Base-by-base conservation (phyloP, 2,888 invertebrate species). In the Drosophila meridiana region DNA sequence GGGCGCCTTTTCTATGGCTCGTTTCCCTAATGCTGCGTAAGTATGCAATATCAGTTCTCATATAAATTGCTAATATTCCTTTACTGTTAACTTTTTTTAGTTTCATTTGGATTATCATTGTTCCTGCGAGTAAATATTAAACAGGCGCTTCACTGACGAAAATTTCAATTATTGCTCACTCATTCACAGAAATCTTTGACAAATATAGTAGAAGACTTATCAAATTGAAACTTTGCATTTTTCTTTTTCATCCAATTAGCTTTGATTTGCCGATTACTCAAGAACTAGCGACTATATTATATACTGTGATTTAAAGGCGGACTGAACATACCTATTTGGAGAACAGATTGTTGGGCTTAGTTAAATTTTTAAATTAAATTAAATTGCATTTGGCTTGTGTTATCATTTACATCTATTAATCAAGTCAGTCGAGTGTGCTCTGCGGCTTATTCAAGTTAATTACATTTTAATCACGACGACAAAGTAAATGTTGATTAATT, bases 1-100 rank as follows among this genome's bases (percentile, higher is more conserved):
- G 95, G 36, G 95, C 96, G 26, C 96, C 96, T 3, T 96, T 96
- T 90, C 89, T 96, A 47, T 94, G 95, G 87, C 94, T 96, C 57
- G 95, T 95, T 11, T 86, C 93, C 13, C 94, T 95, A 28, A 94
- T 96, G 82, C 80, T 94, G 71, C 93, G 96, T 96, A 93, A 47
- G 56, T 53, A 4, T 26, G 1, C 6, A 14, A 5, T 4, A 13
- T 20, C 7, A 0, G 4, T 8, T 28, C 3, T n/a, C 26, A 20
- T 0, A 34, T 4, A 52, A n/a, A 4, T 26, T 4, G 2, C 14
- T n/a, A 43, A 3, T 14, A 8, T 4, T 62, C 3, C 11, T 34
- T 43, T 30, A 34, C 20, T 32, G 11, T 26, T 45, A 26, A 28
- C 63, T 32, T 42, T 38, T 42, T 40, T 2, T 28, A 90, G 89